Base-by-base conservation (phyloP, 2,113 vertebrate genomes). In the Herpetotheres cachinnans region DNA sequence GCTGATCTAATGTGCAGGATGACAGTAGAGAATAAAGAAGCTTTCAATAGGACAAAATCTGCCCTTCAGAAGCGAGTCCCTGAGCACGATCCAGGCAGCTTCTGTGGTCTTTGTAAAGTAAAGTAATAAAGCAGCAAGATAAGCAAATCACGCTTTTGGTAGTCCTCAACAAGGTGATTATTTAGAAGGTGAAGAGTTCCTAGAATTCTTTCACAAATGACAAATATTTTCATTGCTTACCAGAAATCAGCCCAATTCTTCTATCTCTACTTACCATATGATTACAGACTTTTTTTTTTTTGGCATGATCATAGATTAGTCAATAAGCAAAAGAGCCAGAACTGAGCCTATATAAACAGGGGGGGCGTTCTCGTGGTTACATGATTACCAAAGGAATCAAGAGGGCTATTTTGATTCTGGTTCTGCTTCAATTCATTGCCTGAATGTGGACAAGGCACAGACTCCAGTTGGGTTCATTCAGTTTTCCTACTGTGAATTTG, bases 321-420 rank as follows among this genome's bases (percentile, higher is more conserved):
- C 55, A 77, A 49, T 7, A 59, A 76, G 32, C 13, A 70, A 63
- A 34, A 38, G 56, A 71, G 22, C 42, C 3, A 71, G 38, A 70
- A 46, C 11, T 9, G 13, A 73, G 62, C 32, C 11, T 50, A 8
- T 8, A 10, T 4, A n/a, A 70, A 66, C 0, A 2, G 25, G 2
- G 19, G 55, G 22, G 56, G 71, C 5, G 12, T n/a, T 65, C 70
- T 87, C 1, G 1, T 30, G 42, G 38, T 40, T 84, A 58, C 36
- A 8, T 0, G 2, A 84, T 36, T 36, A 67, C 52, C 7, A 1
- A 38, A 59, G 44, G 8, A 67, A 89, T 21, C 49, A 27, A 63
- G 65, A 76, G 22, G 10, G 27, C n/a, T 58, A 29, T 44, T 82
- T 78, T 58, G 52, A 20, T 70, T 70, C 40, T 56, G 56, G 11